Percentiles rank a stretch among this genome's conserved stretches.
Conservation (phyloP, 2,797 vertebrate genomes). For the Pseudotriccus pelzelni region DNA sequence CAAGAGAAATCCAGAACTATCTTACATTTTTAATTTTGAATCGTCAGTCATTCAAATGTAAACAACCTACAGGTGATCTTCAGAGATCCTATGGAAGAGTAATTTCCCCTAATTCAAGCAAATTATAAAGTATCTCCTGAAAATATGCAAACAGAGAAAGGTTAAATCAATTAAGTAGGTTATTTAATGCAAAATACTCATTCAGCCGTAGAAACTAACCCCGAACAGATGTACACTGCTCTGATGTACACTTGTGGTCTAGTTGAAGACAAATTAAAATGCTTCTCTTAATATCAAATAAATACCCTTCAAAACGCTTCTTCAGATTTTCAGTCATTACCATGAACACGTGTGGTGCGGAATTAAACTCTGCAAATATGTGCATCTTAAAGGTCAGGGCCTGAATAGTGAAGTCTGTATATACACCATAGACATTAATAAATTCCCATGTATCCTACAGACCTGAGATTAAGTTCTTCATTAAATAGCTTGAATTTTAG, state of each 20-base stretch:
- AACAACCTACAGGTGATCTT: constrained; percentile 41
- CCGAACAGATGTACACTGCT: constrained; percentile 12
- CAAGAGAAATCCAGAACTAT: neutral
- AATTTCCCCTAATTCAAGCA: constrained; percentile 29
- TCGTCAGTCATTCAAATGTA: neutral
- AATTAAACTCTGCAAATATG: constrained; percentile 1
- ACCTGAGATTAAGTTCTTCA: neutral
- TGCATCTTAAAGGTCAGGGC: neutral
- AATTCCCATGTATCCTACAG: neutral
- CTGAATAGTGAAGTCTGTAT: neutral
- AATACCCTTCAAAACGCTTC: constrained; percentile 21
- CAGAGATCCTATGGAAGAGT: neutral
- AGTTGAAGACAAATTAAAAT: constrained; percentile 44
- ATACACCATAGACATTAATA: neutral
- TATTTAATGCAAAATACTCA: constrained; percentile 60
- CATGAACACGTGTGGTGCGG: neutral
- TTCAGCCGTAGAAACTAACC: constrained; percentile 19
- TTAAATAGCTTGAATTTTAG: neutral
- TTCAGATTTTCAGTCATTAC: constrained; percentile 15
- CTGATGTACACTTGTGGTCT: constrained; percentile 18
- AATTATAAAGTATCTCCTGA: constrained; percentile 10
- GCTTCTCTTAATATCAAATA: constrained; percentile 31
- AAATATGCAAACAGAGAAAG: constrained; percentile 50
- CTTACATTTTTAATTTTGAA: neutral
- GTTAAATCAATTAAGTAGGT: constrained; percentile 55